Base-by-base conservation (phyloP, 2,888 invertebrate species). In the Melikaiella ostensackeni region DNA sequence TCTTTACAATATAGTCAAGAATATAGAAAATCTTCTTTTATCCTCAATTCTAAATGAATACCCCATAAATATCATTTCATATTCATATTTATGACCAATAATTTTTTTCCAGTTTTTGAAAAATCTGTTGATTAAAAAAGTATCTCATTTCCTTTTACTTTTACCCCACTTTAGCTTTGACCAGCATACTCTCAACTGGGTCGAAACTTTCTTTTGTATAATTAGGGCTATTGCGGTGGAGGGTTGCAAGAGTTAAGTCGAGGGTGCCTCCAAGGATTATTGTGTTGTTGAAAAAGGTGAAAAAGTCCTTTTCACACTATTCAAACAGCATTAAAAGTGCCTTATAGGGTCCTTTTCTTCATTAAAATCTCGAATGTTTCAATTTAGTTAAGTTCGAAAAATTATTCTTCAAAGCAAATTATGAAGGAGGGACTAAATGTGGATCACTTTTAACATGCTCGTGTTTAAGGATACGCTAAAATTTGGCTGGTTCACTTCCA, bases 131-230 rank as follows among this genome's bases (percentile, higher is more conserved):
- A 21, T 9, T 55, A 21, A 21, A 9, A 55, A 55, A 55, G 9
- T 11, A 21, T 1, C 55, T 11, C 9, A 55, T 61, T 64, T 61
- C 57, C 50, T 75, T 50, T 42, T 24, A 27, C 50, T 13, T 55
- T 13, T 33, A 21, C 11, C 11, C 21, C 55, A 62, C 42, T 70
- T 30, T 55, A 76, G 62, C 75, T 55, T 24, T 42, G 24, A 38
- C 64, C 61, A 70, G 33, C 73, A 50, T 55, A 66, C 62, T 30
- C 27, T 63, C 19, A 66, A 80, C 80, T 84, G 81, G 81, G 82
- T 82, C 80, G 77, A 84, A 85, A 84, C 83, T 84, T 86, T 86
- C 84, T 85, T 85, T 85, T 83, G 81, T 82, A 81, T 86, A 86
- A 86, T 85, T 86, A 84, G 84, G 81, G 79, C 83, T 80, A 77